These are phyloP conservation scores for Trachelus troglodyta DNA, from an alignment of 2,888 invertebrate genomes.

Conservation along the genomic window DNA sequence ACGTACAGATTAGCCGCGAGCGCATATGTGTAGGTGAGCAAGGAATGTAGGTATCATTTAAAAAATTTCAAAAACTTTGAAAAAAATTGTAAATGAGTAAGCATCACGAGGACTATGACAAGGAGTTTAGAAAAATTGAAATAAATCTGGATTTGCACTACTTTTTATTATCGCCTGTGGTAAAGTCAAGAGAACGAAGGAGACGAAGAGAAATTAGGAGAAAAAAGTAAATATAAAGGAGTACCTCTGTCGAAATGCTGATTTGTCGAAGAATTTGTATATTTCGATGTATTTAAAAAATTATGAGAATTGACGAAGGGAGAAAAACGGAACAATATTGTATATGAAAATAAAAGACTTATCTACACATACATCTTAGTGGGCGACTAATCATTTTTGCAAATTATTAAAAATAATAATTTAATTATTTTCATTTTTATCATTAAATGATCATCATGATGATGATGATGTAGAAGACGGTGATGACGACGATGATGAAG, in stretches of 20 bases:
- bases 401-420: background rate
- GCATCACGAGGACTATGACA: slow-evolving; percentile 11
- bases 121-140: slow-evolving; percentile 1
- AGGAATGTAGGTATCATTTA: too few relatives aligned
- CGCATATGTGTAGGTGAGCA: background rate
- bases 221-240: slow-evolving; percentile 1
- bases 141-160: slow-evolving; percentile 23
- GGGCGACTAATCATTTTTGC: background rate
- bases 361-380: slow-evolving; percentile 17
- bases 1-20: background rate
- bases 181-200: background rate
- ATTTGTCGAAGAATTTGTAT: slow-evolving; percentile 21
- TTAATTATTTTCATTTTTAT: background rate
- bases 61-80: too few relatives aligned
- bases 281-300: slow-evolving; percentile 19
- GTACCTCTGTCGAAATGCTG: background rate
- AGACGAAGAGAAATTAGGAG: background rate
- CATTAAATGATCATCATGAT: too few relatives aligned
- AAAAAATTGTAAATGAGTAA: background rate
- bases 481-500: too few relatives aligned
- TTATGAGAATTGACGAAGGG: background rate
- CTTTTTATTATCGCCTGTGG: slow-evolving; percentile 13
- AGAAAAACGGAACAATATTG: slow-evolving; percentile 6
- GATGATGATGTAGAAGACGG: too few relatives aligned
- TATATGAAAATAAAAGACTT: slow-evolving; percentile 25